Conservation (phyloP, 2,888 invertebrate species). For the Apamea epomidion region DNA sequence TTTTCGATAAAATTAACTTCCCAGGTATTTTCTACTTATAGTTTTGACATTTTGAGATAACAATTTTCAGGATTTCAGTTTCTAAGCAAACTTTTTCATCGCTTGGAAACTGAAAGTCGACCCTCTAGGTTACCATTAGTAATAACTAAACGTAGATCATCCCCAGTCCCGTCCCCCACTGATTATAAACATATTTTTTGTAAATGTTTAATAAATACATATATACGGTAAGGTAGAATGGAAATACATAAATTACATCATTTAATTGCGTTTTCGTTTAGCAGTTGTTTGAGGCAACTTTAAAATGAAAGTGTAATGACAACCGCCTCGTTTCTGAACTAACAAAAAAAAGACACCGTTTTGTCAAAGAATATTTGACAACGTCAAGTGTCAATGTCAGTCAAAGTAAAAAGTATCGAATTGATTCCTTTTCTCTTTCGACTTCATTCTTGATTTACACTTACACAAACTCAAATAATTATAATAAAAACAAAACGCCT, state of each 20-base stretch:
- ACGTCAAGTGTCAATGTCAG: conserved; percentile 34
- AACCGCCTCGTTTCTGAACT: too few relatives aligned
- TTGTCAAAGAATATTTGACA: conserved; percentile 8
- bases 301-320: too few relatives aligned
- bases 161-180: not conserved
- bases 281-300: not conserved
- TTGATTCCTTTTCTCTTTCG: conserved; percentile 22
- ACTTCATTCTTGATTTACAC: not conserved
- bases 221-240: not conserved
- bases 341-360: too few relatives aligned
- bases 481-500: conserved; percentile 17
- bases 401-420: conserved; percentile 24
- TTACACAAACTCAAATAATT: not conserved
- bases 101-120: conserved; percentile 22
- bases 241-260: not conserved
- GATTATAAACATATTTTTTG: not conserved
- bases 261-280: not conserved
- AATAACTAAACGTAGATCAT: conserved; percentile 19
- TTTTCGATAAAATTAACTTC: not conserved
- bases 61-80: conserved; percentile 69
- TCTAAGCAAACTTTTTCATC: conserved; percentile 66
- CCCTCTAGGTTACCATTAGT: not conserved
- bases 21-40: not conserved
- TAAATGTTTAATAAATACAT: not conserved
- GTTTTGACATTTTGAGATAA: conserved; percentile 52